Percentiles rank a stretch among this genome's conserved stretches.
These are phyloP conservation scores for Hedya salicella DNA, from an alignment of 2,888 invertebrate species.

Conservation along the genomic window DNA sequence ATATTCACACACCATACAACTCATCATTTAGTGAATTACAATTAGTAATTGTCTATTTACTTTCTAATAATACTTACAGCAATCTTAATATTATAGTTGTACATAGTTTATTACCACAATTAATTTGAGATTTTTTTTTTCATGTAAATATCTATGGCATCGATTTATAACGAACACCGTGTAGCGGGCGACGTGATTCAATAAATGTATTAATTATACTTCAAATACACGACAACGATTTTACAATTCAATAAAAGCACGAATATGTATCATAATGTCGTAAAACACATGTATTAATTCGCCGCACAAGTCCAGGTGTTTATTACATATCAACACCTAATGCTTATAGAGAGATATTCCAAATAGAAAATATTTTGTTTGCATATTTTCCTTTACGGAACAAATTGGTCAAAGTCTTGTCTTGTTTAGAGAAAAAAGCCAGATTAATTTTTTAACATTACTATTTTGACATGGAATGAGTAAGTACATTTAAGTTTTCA, in stretches of 20 bases:
- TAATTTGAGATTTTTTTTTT: slow-evolving; percentile 83
- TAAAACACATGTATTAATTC: neutral
- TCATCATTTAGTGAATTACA: slow-evolving; percentile 81
- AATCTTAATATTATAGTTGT: slow-evolving; percentile 81
- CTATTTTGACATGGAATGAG: slow-evolving; percentile 43
- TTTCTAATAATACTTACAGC: slow-evolving; percentile 85
- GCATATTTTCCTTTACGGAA: slow-evolving; percentile 51
- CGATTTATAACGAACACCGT: slow-evolving; percentile 22
- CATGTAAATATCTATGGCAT: slow-evolving; percentile 67
- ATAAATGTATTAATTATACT: neutral
- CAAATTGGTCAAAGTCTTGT: slow-evolving; percentile 71
- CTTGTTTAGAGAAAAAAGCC: slow-evolving; percentile 50
- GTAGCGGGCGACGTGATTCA: no score
- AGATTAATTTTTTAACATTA: slow-evolving; percentile 37
- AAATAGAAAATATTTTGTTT: slow-evolving; percentile 69
- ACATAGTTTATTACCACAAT: slow-evolving; percentile 83
- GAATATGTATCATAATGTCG: neutral
- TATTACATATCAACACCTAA: slow-evolving; percentile 49
- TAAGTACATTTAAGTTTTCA: slow-evolving; percentile 43
- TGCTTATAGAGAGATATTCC: slow-evolving; percentile 81
- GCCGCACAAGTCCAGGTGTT: neutral
- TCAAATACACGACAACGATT: neutral
- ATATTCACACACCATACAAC: slow-evolving; percentile 82
- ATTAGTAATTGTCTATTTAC: slow-evolving; percentile 81
- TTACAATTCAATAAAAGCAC: neutral